Evolutionary conservation across 1,140 invertebrate species (phyloP), one percentile per base, ranked within the genome.

Genomic region (Drosophila ercepeae): DNA sequence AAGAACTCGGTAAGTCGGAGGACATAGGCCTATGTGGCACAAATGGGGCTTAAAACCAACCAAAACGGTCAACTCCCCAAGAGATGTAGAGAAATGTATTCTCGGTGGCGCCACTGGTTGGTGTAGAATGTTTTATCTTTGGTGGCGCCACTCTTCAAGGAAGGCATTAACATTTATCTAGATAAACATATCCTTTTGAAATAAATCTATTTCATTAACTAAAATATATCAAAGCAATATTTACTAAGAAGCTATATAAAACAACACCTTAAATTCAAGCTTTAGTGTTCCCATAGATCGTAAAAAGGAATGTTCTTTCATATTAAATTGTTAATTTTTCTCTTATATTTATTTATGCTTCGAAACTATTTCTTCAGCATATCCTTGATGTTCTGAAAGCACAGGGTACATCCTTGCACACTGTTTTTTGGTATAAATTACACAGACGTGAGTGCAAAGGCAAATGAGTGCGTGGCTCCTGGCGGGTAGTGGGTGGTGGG

Each of bases 371-470:
- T 32, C 9, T 32, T 32, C 1, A n/a, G 29, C 11, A 18, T 9
- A 25, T 50, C 27, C 11, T 23, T 14, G 39, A 11, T 32, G 8
- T 23, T 21, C 19, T 45, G n/a, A 1, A 9, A 11, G 11, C 14
- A 18, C 13, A 63, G 18, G 34, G 34, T 18, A 45, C 21, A 25
- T 13, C 41, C 42, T 14, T 68, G 72, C 78, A 59, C 55, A 69
- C 60, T 81, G 60, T 55, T 78, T 83, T 69, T 76, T 86, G 81
- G 76, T 76, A 86, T 88, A 86, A 81, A 86, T 86, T 75, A 75
- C 74, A 46, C 49, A 67, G 65, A 86, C 81, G 81, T 86, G 82
- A 86, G 68, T 64, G 81, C 67, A 88, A 86, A 86, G 82, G 81
- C 76, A 86, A 86, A 86, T 86, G 81, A 86, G 79, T 64, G 65